Base-by-base conservation (phyloP, 2,888 invertebrate genomes). In the Leptopterna dolabrata region DNA sequence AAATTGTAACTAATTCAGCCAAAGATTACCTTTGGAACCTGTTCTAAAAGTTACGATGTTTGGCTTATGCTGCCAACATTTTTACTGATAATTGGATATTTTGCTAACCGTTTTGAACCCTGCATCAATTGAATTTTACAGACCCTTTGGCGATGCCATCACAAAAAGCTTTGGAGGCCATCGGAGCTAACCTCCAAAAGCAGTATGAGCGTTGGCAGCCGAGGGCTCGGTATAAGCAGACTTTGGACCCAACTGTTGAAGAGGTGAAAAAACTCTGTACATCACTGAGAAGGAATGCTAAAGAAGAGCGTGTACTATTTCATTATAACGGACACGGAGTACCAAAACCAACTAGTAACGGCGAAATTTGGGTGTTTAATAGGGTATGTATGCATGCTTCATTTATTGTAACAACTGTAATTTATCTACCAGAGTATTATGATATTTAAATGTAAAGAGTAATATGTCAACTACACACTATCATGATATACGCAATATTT, bases 281-380 rank as follows among this genome's bases (percentile, higher is more conserved):
- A 41, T 98, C 98, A 0, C 93, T 99, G 89, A 94, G 99, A 14
- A 94, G 98, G 90, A 99, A 98, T 92, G 99, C 99, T 4, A 99
- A 99, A 92, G 99, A 99, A 91, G 99, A 99, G 91, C 94, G 99
- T 89, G 98, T 99, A 51, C 93, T 99, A 85, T 99, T 99, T 93
- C 99, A 99, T 92, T 99, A 99, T 92, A 99, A 99, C 92, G 99
- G 99, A 0, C 99, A 99, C 92, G 99, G 99, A 19, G 99, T 99
- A 88, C 99, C 99, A 70, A 96, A 96, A 92, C 99, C 99, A 45
- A 99, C 99, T 13, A 94, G 95, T 24, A 99, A 99, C 93, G 99
- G 99, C 11, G 99, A 99, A 93, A 97, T 99, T 91, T 99, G 99
- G 99, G 99, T 99, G 3, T 99, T 99, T 93, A 99, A 99, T 93